These are phyloP conservation scores for Sternarchorhynchus goeldii DNA, from an alignment of 2,797 vertebrate genomes.

Conservation along the genomic window DNA sequence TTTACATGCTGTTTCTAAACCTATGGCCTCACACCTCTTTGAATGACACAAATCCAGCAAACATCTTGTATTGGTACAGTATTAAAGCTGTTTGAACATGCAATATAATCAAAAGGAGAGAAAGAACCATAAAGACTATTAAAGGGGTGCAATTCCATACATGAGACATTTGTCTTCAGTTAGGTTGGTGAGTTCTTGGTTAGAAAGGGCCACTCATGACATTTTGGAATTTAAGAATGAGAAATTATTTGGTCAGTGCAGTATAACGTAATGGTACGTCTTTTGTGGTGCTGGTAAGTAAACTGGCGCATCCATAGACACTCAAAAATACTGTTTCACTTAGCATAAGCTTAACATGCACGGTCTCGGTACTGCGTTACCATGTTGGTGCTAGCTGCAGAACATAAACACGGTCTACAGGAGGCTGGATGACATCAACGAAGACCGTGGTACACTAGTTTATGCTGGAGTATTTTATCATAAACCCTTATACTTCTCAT, in stretches of 20 bases:
- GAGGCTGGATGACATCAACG: slow-evolving; percentile 54
- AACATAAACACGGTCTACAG: slow-evolving; percentile 52
- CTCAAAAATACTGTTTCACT: slow-evolving; percentile 49
- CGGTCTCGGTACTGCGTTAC: slow-evolving; percentile 59
- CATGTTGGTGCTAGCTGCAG: slow-evolving; percentile 73
- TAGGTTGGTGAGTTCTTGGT: slow-evolving; percentile 5
- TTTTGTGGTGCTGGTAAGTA: slow-evolving; percentile 43
- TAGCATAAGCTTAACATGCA: slow-evolving; percentile 54
- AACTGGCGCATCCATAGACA: slow-evolving; percentile 53
- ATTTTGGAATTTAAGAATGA: neutral
- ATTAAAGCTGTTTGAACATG: neutral
- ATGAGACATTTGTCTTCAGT: slow-evolving; percentile 10
- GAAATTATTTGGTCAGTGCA: slow-evolving; percentile 25
- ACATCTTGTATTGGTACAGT: slow-evolving; percentile 17
- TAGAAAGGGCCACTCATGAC: slow-evolving; percentile 5
- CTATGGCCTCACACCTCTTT: neutral
- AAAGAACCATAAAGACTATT: neutral
- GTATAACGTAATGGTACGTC: slow-evolving; percentile 30
- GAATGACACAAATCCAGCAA: slow-evolving; percentile 12
- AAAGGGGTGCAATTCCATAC: slow-evolving; percentile 19
- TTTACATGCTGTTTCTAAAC: slow-evolving; percentile 26
- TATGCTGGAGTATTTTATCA: slow-evolving; percentile 68
- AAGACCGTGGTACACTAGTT: slow-evolving; percentile 58
- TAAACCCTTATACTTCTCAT: slow-evolving; percentile 76
- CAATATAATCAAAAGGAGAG: slow-evolving; percentile 5